These are phyloP conservation scores for Matsumyia berberina DNA, from an alignment of 2,888 invertebrate species.

Conservation along the genomic window DNA sequence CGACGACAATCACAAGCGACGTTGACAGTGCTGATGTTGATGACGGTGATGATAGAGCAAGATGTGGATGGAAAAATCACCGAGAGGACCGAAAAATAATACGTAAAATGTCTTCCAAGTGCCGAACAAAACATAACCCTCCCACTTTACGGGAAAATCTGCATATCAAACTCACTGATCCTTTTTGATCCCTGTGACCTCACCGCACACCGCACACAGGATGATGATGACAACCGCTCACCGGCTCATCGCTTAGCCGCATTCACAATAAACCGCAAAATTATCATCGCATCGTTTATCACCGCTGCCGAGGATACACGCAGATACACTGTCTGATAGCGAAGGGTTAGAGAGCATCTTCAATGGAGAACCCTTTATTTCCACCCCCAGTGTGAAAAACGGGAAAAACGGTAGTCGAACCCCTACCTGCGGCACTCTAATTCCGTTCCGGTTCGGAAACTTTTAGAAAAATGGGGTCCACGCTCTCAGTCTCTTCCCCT, in stretches of 20 bases:
- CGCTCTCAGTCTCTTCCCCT: conserved; percentile 28
- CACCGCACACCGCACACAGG: conserved; percentile 24
- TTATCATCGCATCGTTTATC: conserved; percentile 76
- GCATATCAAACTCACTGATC: conserved; percentile 76
- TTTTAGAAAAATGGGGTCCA: conserved; percentile 64
- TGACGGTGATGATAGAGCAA: conserved; percentile 59
- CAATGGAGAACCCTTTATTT: conserved; percentile 55
- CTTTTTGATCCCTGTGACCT: conserved; percentile 76
- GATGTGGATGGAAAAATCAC: conserved; percentile 54
- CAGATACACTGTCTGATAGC: conserved; percentile 29
- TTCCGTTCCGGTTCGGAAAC: conserved; percentile 74
- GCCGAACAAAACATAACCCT: conserved; percentile 55
- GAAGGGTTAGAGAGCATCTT: conserved; percentile 57
- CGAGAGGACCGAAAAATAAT: conserved; percentile 63
- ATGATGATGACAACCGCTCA: conserved; percentile 56
- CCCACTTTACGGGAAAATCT: conserved; percentile 68
- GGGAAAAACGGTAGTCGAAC: conserved; percentile 49
- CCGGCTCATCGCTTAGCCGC: conserved; percentile 68
- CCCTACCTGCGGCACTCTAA: conserved; percentile 75
- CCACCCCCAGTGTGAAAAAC: conserved; percentile 38
- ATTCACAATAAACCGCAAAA: conserved; percentile 73
- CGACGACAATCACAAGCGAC: conserved; percentile 2
- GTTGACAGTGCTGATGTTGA: conserved; percentile 16
- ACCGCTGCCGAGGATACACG: conserved; percentile 57
- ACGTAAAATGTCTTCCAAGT: conserved; percentile 60